Evolutionary conservation across 1,140 invertebrate genomes (phyloP), one percentile per base, ranked within the genome.

Genomic region (Drosophila guanche): DNA sequence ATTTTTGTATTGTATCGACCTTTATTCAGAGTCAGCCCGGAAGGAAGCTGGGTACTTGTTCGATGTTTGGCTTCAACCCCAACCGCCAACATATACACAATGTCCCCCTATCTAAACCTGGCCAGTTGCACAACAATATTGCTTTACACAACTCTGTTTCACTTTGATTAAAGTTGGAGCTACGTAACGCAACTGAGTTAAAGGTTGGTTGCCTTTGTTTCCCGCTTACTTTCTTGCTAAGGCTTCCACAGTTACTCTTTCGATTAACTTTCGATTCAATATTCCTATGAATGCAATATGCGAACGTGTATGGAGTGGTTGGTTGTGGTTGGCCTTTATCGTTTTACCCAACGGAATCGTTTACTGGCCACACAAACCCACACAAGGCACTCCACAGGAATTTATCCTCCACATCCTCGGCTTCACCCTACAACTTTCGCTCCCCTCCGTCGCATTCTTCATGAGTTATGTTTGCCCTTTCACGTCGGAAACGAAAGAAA

Each of bases 401-500:
- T 25, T 27, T 40, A n/a, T 16, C 23, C 23, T 59, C 25, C 37
- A 40, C 45, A 25, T 12, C 51, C 37, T 23, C 27, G 23, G 27
- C 42, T 43, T 53, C 42, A 40, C 37, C 33, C 12, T 20, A 33
- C 27, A 10, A 3, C 22, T 43, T 20, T 22, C 16, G n/a, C 22
- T 43, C 45, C 53, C 63, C 69, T 59, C 61, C 42, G 62, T 56
- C 80, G 71, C 74, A 86, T 73, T 81, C 47, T 83, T 77, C 69
- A 81, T 81, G 78, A 55, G 47, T 66, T 83, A 59, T 58, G 53
- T 73, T 73, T 60, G 79, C 65, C 51, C 61, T 71, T 65, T 61
- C 42, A 22, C 23, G 45, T 48, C n/a, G 59, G 42, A 57, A 73
- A 69, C 73, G 79, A 80, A 73, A 66, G 71, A 55, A 86, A 69